Percentiles rank a stretch among this genome's conserved stretches.
phyloP scores from a whole-genome alignment of 30 jellyfish, hydroid and myxozoan genomes.

The Turritopsis rubra region DNA sequence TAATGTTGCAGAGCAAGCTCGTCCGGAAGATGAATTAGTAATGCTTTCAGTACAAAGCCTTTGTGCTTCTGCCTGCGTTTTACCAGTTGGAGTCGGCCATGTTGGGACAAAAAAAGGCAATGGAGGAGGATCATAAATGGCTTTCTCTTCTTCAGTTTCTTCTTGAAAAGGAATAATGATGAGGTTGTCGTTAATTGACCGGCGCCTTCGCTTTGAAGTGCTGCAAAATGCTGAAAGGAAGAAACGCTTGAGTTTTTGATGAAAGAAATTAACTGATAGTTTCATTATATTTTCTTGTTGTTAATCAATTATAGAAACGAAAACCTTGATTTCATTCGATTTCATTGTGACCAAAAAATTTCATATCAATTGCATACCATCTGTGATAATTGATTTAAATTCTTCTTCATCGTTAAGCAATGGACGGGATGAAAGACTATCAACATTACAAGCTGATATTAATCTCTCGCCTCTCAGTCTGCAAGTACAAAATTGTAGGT shows the following conservation, averaged over 20 bases:
- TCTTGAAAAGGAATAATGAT: slow-evolving; percentile 6
- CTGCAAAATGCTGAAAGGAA: neutral
- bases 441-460: neutral
- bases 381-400: neutral
- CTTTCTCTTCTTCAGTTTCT: slow-evolving; percentile 13
- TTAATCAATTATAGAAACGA: too few relatives aligned
- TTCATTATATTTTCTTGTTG: too few relatives aligned
- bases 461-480: neutral
- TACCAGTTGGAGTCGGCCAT: slow-evolving; percentile 49
- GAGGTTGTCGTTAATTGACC: slow-evolving; percentile 6
- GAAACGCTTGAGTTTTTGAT: too few relatives aligned
- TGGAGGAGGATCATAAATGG: slow-evolving; percentile 34
- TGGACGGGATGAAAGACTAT: neutral
- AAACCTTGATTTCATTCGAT: too few relatives aligned
- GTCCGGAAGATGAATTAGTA: slow-evolving; percentile 40
- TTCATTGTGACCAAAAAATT: neutral
- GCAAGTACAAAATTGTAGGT: neutral
- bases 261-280: too few relatives aligned
- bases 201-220: neutral
- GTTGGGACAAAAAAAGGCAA: slow-evolving; percentile 9
- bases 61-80: slow-evolving; percentile 30
- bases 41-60: slow-evolving; percentile 13
- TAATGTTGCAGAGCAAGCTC: slow-evolving; percentile 16
- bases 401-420: neutral
- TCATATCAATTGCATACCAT: neutral